phyloP scores from a whole-genome alignment of 2,113 vertebrate species.

The Formicarius rufipectus region DNA sequence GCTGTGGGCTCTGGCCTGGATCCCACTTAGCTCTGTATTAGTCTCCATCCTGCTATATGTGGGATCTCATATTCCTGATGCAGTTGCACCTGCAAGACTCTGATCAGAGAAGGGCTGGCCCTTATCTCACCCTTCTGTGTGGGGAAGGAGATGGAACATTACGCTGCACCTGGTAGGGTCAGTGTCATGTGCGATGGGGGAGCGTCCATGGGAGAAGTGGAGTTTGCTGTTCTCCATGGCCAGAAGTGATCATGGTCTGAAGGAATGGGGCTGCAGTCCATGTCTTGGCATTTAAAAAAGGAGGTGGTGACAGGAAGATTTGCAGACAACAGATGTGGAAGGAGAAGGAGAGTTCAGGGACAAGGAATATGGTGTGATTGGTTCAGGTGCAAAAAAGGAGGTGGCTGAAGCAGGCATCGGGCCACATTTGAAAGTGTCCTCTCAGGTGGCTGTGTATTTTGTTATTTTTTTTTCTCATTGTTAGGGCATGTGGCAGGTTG shows the following conservation, averaged over 20 bases:
- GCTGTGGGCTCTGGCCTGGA: background rate
- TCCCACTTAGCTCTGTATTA: background rate
- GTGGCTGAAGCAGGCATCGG: background rate
- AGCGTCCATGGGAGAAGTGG: background rate
- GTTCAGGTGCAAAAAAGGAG: background rate
- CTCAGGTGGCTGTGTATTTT: background rate
- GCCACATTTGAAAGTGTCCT: background rate
- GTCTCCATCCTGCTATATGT: accelerated
- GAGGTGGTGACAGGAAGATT: slow-evolving; percentile 61
- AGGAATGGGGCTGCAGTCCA: background rate
- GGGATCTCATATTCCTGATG: background rate
- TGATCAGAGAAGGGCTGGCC: accelerated
- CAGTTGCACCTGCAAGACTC: background rate
- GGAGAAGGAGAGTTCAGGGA: slow-evolving; percentile 56
- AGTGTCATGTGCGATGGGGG: background rate
- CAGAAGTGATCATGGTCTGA: background rate
- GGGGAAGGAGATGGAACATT: background rate
- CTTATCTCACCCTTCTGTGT: background rate
- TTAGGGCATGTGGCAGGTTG: background rate
- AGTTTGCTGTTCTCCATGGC: background rate
- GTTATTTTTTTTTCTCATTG: background rate
- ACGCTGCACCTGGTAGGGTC: background rate
- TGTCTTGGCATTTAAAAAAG: slow-evolving; percentile 12
- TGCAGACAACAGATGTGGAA: slow-evolving; percentile 50
- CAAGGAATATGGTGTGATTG: background rate